phyloP scores from a whole-genome alignment of 2,113 vertebrate species.

The Oncorhynchus clarkii region DNA sequence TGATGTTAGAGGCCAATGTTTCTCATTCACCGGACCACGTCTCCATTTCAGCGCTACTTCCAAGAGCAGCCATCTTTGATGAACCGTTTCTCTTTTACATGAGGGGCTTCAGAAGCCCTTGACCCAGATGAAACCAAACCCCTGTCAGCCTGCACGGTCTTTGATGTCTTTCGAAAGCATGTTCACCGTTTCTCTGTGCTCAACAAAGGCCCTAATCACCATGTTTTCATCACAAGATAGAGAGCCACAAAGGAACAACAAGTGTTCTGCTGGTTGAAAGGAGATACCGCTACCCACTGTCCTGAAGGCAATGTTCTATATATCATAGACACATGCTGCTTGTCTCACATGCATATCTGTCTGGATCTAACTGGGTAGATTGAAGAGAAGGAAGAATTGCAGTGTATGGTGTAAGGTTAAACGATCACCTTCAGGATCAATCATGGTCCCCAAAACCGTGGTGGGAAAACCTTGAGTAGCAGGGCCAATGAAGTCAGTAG shows the following conservation, averaged over 20 bases:
- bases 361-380: too few relatives aligned
- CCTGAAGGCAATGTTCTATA: not conserved
- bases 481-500: too few relatives aligned
- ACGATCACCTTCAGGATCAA: too few relatives aligned
- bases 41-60: slow-evolving; percentile 46
- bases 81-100: slow-evolving; percentile 59
- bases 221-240: slow-evolving; percentile 55
- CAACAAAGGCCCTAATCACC: slow-evolving; percentile 44
- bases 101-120: slow-evolving; percentile 49
- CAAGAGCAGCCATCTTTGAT: slow-evolving; percentile 44
- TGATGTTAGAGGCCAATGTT: slow-evolving; percentile 47
- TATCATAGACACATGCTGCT: too few relatives aligned
- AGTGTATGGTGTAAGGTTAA: too few relatives aligned
- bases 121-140: slow-evolving; percentile 64
- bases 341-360: too few relatives aligned
- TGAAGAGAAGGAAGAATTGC: too few relatives aligned
- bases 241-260: slow-evolving; percentile 9
- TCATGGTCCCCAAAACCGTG: too few relatives aligned
- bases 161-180: slow-evolving; percentile 65
- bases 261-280: slow-evolving; percentile 36
- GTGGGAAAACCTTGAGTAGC: too few relatives aligned
- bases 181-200: slow-evolving; percentile 41
- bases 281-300: slow-evolving; percentile 16
- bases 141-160: slow-evolving; percentile 43
- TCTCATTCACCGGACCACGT: slow-evolving; percentile 39